These are phyloP conservation scores for Pseudochaenichthys georgianus DNA, from an alignment of 2,797 vertebrate species.

Conservation along the genomic window DNA sequence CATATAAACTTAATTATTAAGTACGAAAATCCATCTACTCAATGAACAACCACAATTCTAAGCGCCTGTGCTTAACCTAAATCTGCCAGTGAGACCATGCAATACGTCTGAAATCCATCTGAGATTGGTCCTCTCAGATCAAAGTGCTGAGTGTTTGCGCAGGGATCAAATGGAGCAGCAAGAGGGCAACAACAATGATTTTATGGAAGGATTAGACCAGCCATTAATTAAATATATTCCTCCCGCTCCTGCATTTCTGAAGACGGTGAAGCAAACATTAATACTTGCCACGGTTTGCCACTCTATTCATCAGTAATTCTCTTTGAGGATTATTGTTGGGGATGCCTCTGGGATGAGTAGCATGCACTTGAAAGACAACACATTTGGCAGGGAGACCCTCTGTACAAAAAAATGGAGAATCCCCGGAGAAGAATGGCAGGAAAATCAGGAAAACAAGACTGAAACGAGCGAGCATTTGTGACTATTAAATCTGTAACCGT, in stretches of 20 bases:
- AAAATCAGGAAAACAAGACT: constrained; percentile 30
- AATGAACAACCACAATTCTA: constrained; percentile 28
- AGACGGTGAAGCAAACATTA: constrained; percentile 76
- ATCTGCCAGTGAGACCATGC: constrained; percentile 68
- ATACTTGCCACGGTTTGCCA: constrained; percentile 72
- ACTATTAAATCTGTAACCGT: constrained; percentile 31
- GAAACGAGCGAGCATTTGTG: constrained; percentile 42
- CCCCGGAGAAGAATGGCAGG: constrained; percentile 35
- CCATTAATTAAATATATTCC: constrained; percentile 85
- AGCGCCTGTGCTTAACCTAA: constrained; percentile 50
- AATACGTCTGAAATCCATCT: constrained; percentile 76
- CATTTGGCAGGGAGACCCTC: constrained; percentile 33
- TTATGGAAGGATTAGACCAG: constrained; percentile 74
- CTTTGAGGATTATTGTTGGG: constrained; percentile 82
- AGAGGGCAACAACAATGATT: constrained; percentile 77
- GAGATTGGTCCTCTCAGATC: constrained; percentile 72
- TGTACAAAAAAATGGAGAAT: constrained; percentile 11
- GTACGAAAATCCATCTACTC: constrained; percentile 54
- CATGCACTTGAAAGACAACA: constrained; percentile 61
- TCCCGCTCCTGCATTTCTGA: constrained; percentile 72
- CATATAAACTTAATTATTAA: constrained; percentile 42
- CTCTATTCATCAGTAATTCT: constrained; percentile 82
- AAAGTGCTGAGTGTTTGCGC: constrained; percentile 80
- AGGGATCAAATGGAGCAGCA: constrained; percentile 79
- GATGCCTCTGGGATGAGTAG: constrained; percentile 69